Evolutionary conservation across 53 echinoderm and acorn worm genomes (phyloP).

Genomic region (Temnopleurus reevesii): DNA sequence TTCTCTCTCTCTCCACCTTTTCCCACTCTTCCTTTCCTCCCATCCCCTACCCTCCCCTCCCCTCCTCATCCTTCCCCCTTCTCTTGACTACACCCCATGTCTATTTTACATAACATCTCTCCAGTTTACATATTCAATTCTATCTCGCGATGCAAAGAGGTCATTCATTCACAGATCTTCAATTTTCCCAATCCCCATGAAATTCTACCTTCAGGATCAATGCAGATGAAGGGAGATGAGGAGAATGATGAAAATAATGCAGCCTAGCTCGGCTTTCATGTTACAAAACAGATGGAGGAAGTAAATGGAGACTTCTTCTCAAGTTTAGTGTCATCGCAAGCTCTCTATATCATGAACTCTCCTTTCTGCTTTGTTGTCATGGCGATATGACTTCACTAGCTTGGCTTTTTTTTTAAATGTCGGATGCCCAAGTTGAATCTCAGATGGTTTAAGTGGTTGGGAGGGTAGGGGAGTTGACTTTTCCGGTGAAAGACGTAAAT

Average conservation of each 20-base stretch:
- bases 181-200: background rate
- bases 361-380: constrained; percentile 32
- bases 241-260: constrained; percentile 31
- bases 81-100: too few species aligned
- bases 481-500: background rate
- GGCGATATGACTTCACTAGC: constrained; percentile 38
- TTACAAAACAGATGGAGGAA: constrained; percentile 3
- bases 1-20: too few species aligned
- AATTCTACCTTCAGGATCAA: background rate
- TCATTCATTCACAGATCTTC: background rate
- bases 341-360: background rate
- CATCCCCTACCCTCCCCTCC: too few species aligned
- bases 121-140: too few species aligned
- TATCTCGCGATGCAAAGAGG: too few species aligned
- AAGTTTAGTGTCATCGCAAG: constrained; percentile 30
- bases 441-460: constrained; percentile 36
- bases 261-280: background rate
- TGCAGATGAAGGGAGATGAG: constrained; percentile 2
- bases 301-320: constrained; percentile 41
- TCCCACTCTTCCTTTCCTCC: too few species aligned
- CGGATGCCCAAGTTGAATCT: constrained; percentile 55
- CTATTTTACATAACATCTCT: too few species aligned
- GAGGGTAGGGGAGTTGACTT: constrained; percentile 21
- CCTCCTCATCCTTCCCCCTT: too few species aligned
- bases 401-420: constrained; percentile 33